phyloP scores from a whole-genome alignment of 2,888 invertebrate genomes.

The Xestia c-nigrum region DNA sequence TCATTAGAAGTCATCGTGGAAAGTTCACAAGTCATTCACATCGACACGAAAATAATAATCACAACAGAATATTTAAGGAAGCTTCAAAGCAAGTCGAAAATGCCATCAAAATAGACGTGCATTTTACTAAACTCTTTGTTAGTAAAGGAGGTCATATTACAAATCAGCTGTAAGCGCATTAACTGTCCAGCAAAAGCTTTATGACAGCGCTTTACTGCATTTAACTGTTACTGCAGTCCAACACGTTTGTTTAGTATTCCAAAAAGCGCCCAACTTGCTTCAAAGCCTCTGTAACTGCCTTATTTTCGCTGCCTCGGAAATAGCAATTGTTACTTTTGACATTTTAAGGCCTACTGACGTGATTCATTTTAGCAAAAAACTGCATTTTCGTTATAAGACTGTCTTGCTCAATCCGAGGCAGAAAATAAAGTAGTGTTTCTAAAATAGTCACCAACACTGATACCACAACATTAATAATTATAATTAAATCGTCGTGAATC shows the following conservation, averaged over 20 bases:
- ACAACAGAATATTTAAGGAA: conserved; percentile 50
- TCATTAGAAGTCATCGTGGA: conserved; percentile 23
- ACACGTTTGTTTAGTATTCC: conserved; percentile 11
- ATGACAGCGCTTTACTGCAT: conserved; percentile 18
- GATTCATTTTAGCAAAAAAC: neutral
- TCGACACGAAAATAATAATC: conserved; percentile 60
- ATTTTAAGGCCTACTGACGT: neutral
- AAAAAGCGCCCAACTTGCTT: conserved; percentile 49
- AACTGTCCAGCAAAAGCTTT: conserved; percentile 16
- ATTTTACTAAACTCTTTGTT: neutral
- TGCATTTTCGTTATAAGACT: neutral
- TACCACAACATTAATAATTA: conserved; percentile 49
- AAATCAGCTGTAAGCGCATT: conserved; percentile 14
- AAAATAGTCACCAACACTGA: conserved; percentile 48
- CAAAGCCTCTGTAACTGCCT: conserved; percentile 41
- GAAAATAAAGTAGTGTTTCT: conserved; percentile 37
- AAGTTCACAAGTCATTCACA: conserved; percentile 65
- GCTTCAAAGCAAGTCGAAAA: conserved; percentile 48
- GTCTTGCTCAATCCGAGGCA: conserved; percentile 25
- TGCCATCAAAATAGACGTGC: conserved; percentile 3
- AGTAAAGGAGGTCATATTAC: conserved; percentile 6
- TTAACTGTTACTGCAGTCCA: conserved; percentile 29
- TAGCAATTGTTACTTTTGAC: conserved; percentile 21
- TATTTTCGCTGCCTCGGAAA: conserved; percentile 39
- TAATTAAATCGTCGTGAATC: conserved; percentile 47